phyloP scores from a whole-genome alignment of 2,797 vertebrate species.

The Clarias pachynema region DNA sequence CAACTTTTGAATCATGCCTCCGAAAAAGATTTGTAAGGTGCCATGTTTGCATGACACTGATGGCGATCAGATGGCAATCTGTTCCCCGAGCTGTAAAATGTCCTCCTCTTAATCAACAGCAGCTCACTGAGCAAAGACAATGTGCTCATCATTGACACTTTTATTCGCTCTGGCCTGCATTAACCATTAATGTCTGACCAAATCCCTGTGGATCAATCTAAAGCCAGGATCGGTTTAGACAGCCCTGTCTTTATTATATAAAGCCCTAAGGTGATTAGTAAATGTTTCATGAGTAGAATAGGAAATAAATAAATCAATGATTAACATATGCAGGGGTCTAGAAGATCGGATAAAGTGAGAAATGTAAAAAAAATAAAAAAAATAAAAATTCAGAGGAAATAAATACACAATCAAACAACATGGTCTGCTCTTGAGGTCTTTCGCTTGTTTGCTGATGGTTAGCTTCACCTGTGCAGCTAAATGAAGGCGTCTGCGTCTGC shows the following conservation, averaged over 20 bases:
- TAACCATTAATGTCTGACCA: conserved; percentile 3
- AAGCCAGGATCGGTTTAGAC: neutral
- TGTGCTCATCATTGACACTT: neutral
- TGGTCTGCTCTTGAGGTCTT: neutral
- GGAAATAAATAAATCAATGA: neutral
- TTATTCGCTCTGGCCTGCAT: neutral
- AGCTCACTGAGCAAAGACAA: conserved; percentile 3
- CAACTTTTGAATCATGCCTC: conserved; percentile 6
- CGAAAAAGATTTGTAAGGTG: neutral
- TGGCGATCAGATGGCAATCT: neutral
- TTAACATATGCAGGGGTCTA: neutral
- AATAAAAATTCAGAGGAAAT: neutral
- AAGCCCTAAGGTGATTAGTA: neutral
- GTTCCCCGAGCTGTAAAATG: neutral
- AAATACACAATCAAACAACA: neutral
- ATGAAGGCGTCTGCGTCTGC: neutral
- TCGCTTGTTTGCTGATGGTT: neutral
- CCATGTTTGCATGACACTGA: neutral
- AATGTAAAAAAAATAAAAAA: neutral
- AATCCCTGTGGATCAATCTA: neutral
- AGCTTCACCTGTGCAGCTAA: neutral
- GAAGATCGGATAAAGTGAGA: neutral
- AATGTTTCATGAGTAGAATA: neutral
- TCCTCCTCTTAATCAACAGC: neutral
- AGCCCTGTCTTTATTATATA: neutral